Evolutionary conservation across 2,113 vertebrate species (phyloP).

Genomic region (Neotoma lepida): DNA sequence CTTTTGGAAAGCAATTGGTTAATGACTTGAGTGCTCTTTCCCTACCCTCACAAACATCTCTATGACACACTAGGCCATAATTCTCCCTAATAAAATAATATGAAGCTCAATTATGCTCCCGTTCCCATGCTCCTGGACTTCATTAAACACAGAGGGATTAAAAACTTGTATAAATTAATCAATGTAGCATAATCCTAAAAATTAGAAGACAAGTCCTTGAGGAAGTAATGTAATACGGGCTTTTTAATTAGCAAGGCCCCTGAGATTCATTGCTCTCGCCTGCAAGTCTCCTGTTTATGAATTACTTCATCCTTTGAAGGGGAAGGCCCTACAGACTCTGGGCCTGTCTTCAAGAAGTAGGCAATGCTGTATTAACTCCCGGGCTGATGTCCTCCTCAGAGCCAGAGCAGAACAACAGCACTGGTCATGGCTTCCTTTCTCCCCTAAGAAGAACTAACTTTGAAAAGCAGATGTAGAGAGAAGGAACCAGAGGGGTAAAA

Average conservation of each 20-base stretch:
- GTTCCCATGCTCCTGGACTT: conserved; percentile 86
- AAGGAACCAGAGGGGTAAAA: not conserved
- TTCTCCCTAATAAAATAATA: conserved; percentile 85
- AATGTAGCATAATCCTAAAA: conserved; percentile 89
- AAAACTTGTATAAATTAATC: conserved; percentile 91
- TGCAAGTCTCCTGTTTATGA: conserved; percentile 84
- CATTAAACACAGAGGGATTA: conserved; percentile 89
- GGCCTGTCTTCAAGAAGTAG: not conserved
- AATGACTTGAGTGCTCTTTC: conserved; percentile 68
- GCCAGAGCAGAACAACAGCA: not conserved
- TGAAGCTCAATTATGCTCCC: conserved; percentile 85
- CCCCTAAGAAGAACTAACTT: conserved; percentile 8
- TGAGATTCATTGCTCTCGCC: conserved; percentile 84
- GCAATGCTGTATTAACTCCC: not conserved
- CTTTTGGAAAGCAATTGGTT: conserved; percentile 75
- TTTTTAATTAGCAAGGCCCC: conserved; percentile 88
- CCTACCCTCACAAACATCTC: conserved; percentile 71
- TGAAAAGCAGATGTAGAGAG: conserved; percentile 10
- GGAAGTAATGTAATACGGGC: conserved; percentile 86
- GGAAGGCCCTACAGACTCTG: not conserved
- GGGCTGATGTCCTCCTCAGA: not conserved
- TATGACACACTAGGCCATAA: conserved; percentile 76
- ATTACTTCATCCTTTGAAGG: conserved; percentile 74
- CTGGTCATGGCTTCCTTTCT: not conserved
- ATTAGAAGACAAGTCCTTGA: conserved; percentile 88